Evolutionary conservation across 2,113 vertebrate genomes (phyloP).

Genomic region (Phoenicopterus ruber): DNA sequence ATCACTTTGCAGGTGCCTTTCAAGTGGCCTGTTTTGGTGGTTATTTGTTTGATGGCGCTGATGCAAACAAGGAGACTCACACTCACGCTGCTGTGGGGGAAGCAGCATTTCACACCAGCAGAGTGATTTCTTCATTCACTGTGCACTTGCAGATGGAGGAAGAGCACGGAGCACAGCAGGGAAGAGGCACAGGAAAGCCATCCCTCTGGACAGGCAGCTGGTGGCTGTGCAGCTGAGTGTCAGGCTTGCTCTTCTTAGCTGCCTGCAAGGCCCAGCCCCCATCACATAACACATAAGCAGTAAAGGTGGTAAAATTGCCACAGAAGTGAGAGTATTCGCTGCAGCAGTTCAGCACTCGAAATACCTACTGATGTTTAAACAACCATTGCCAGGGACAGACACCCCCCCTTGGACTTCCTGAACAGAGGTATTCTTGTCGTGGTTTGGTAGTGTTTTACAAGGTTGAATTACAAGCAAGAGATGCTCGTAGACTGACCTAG

Average conservation of each 20-base stretch:
- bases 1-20: not conserved
- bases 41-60: not conserved
- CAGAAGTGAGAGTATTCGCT: rapidly evolving
- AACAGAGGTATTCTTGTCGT: too few relatives aligned
- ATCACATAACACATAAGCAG: rapidly evolving
- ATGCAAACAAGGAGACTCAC: not conserved
- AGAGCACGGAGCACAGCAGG: rapidly evolving
- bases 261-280: not conserved
- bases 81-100: too few relatives aligned
- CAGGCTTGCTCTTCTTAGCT: not conserved
- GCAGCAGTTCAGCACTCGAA: not conserved
- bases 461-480: not conserved
- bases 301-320: not conserved
- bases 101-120: too few relatives aligned
- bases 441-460: too few relatives aligned
- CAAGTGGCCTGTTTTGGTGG: too few relatives aligned
- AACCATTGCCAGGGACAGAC: not conserved
- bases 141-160: rapidly evolving
- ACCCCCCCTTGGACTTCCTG: too few relatives aligned
- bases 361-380: not conserved
- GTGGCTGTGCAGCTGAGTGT: rapidly evolving
- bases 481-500: too few relatives aligned
- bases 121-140: rapidly evolving
- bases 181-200: rapidly evolving
- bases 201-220: too few relatives aligned